A percentile compares a stretch with the other conserved stretches of the same genome.
phyloP scores from a whole-genome alignment of 2,888 invertebrate genomes.

The Lasioglossum oenotherae region DNA sequence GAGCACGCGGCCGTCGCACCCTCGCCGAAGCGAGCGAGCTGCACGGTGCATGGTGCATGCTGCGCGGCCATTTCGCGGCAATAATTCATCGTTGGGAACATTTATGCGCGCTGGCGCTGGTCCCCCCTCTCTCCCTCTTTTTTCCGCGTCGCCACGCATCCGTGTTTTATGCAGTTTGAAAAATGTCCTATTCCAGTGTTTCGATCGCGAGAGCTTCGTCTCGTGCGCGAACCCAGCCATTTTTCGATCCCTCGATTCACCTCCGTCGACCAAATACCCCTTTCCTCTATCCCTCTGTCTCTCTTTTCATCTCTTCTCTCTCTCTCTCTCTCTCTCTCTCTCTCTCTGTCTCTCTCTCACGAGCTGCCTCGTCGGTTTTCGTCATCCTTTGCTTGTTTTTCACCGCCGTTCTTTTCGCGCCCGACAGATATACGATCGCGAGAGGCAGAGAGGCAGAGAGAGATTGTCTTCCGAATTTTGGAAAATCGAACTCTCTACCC shows the following conservation, averaged over 20 bases:
- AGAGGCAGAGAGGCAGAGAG: background rate
- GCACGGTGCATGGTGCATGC: slow-evolving; percentile 50
- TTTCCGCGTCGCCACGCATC: slow-evolving; percentile 26
- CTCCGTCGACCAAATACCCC: slow-evolving; percentile 3
- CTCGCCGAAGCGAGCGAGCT: background rate
- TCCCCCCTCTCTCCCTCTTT: slow-evolving; percentile 32
- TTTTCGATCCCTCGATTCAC: slow-evolving; percentile 30
- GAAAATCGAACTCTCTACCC: slow-evolving; percentile 11
- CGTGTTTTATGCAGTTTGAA: slow-evolving; percentile 70
- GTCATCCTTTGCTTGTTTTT: background rate
- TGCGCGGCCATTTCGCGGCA: slow-evolving; percentile 60
- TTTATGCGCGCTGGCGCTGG: slow-evolving; percentile 55
- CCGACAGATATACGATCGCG: slow-evolving; percentile 27
- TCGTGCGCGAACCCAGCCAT: slow-evolving; percentile 4
- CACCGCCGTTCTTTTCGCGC: slow-evolving; percentile 6
- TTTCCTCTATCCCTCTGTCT: background rate
- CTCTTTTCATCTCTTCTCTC: background rate
- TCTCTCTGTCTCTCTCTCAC: too few relatives aligned
- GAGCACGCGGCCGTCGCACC: slow-evolving; percentile 36
- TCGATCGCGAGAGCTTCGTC: slow-evolving; percentile 63
- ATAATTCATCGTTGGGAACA: slow-evolving; percentile 68
- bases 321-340: too few relatives aligned
- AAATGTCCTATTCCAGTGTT: slow-evolving; percentile 72
- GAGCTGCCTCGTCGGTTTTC: background rate
- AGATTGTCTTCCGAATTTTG: slow-evolving; percentile 13